A percentile compares a stretch with the other conserved stretches of the same genome.
Evolutionary conservation across 2,797 vertebrate species (phyloP).

Genomic region (Falco novaeseelandiae): DNA sequence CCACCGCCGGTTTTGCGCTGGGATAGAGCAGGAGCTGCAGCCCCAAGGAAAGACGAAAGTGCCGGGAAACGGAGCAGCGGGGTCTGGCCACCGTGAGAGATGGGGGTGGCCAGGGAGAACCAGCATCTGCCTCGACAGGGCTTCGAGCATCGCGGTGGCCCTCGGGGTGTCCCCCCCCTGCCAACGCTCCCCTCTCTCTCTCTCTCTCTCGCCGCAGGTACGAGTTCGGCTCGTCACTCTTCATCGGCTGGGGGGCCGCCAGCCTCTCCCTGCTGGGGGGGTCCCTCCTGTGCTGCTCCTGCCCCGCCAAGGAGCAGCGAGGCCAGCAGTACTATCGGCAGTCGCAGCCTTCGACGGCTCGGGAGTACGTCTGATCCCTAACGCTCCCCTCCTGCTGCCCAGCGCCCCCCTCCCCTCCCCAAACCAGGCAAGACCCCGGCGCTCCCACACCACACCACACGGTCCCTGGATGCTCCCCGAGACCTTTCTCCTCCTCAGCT

Average conservation of each 20-base stretch:
- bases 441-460: background rate
- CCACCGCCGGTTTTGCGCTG: accelerated
- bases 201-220: conserved; percentile 78
- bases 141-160: background rate
- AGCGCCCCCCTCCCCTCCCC: background rate
- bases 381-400: background rate
- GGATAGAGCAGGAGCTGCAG: background rate
- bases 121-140: background rate
- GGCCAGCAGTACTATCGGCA: conserved; percentile 92
- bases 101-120: background rate
- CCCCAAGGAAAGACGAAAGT: background rate
- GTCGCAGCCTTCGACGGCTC: conserved; percentile 87
- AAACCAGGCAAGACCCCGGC: accelerated
- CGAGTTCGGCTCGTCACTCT: conserved; percentile 93
- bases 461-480: background rate
- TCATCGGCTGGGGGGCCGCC: conserved; percentile 92
- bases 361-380: conserved; percentile 91
- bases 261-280: conserved; percentile 91
- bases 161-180: background rate
- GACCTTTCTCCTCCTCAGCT: background rate
- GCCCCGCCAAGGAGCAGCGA: conserved; percentile 84
- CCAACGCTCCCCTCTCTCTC: background rate
- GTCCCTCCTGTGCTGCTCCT: conserved; percentile 94
- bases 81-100: accelerated
- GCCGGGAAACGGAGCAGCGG: accelerated